These are phyloP conservation scores for Leptogaster cylindrica DNA, from an alignment of 2,888 invertebrate species.

Conservation along the genomic window DNA sequence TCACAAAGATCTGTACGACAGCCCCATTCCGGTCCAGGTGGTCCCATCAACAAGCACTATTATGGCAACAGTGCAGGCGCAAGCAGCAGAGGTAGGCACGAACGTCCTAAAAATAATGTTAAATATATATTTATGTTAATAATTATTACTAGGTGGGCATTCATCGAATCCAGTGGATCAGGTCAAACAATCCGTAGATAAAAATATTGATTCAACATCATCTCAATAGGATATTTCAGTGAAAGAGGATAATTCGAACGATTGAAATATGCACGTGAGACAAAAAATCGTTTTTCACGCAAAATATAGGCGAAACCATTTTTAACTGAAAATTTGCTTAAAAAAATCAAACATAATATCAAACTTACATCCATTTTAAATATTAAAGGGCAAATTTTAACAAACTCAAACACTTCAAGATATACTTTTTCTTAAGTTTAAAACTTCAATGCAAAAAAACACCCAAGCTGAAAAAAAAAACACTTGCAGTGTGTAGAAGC, in stretches of 20 bases:
- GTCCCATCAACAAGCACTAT: slow-evolving; percentile 59
- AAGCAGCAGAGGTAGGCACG: slow-evolving; percentile 24
- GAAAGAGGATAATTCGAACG: slow-evolving; percentile 42
- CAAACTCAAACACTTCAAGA: neutral
- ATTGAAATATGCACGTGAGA: slow-evolving; percentile 41
- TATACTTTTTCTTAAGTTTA: neutral
- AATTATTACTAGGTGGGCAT: slow-evolving; percentile 45
- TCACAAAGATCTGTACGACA: slow-evolving; percentile 43
- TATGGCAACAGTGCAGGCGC: slow-evolving; percentile 52
- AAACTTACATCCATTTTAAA: neutral
- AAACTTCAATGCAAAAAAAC: slow-evolving; percentile 8
- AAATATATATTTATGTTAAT: slow-evolving; percentile 1
- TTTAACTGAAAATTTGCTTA: no score
- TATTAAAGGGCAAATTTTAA: neutral
- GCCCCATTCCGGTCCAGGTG: slow-evolving; percentile 49
- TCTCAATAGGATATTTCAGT: slow-evolving; percentile 44
- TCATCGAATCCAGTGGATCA: slow-evolving; percentile 42
- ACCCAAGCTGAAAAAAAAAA: slow-evolving; percentile 20
- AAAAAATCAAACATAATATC: no score
- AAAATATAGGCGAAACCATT: slow-evolving; percentile 37
- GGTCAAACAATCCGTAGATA: slow-evolving; percentile 40
- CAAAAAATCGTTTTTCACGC: slow-evolving; percentile 35
- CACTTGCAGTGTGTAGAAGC: slow-evolving; percentile 18
- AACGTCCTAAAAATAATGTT: slow-evolving; percentile 34
- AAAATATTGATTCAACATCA: slow-evolving; percentile 22